phyloP scores from a whole-genome alignment of 2,113 vertebrate species.

The Campylomormyrus tamandua region DNA sequence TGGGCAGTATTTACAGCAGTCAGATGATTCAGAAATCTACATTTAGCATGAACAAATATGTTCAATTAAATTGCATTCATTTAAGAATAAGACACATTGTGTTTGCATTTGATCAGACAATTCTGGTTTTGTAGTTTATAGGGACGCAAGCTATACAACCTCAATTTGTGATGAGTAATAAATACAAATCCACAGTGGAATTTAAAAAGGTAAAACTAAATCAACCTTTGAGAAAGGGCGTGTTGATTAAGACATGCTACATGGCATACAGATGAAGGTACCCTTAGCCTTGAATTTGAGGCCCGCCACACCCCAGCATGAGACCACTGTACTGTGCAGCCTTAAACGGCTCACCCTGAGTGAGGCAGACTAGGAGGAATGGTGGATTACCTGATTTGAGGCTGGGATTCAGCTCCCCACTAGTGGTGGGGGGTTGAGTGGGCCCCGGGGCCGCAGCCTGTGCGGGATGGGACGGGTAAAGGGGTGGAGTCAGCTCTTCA shows the following conservation, averaged over 20 bases:
- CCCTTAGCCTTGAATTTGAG: neutral
- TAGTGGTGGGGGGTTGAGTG: conserved; percentile 69
- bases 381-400: conserved; percentile 81
- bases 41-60: neutral
- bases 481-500: conserved; percentile 81
- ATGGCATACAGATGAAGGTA: neutral
- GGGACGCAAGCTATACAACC: neutral
- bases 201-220: neutral
- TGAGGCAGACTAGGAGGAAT: conserved; percentile 31
- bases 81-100: neutral
- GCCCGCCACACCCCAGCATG: neutral
- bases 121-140: neutral
- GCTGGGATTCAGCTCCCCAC: conserved; percentile 71
- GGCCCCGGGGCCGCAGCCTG: conserved; percentile 66
- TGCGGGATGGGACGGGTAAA: conserved; percentile 72
- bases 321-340: neutral
- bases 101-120: neutral
- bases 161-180: neutral
- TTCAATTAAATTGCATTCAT: neutral
- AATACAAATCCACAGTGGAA: neutral
- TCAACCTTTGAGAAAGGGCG: neutral
- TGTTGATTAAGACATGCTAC: conserved; percentile 5
- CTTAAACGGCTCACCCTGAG: conserved; percentile 27
- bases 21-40: neutral
- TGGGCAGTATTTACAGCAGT: neutral